Base-by-base conservation (phyloP, 2,888 invertebrate species). In the Amblyjoppa proteus region DNA sequence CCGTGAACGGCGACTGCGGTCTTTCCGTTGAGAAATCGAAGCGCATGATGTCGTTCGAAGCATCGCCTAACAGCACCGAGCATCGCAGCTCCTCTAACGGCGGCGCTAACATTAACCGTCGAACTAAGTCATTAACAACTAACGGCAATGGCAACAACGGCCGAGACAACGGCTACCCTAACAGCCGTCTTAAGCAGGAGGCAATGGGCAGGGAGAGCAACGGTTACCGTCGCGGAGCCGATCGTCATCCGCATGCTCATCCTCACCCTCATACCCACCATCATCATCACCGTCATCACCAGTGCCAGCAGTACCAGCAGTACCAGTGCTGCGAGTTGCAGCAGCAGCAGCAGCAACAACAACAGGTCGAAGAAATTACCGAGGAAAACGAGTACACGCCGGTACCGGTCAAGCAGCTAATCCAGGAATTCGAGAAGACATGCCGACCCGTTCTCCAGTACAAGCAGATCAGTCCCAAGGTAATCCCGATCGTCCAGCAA, bases 381-480 rank as follows among this genome's bases (percentile, higher is more conserved):
- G 92, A 90, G 6, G 91, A 91, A 25, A 91, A 75, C 74, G 93
- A 93, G 7, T 93, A 94, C 77, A 94, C 94, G 0, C 94, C 94
- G 49, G 91, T 94, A 4, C 94, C 94, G 9, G 94, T 95, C 2
- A 94, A 94, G 83, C 94, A 94, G 70, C 91, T 96, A 49, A 96
- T 96, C 71, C 94, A 95, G 85, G 95, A 95, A 88, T 96, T 96
- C 88, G 96, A 96, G 89, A 95, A 96, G 89, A 95, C 95, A n/a
- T 94, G 95, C n/a, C 93, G 95, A 91, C 95, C 96, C 0, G 91
- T 94, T 5, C 93, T 96, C 91, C 95, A 95, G 80, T 95, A 95
- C 88, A 95, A 95, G 88, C 95, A 95, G 87, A 94, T 95, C 64
- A 92, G 94, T 76, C 91, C 92, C 0, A 93, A 90, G 84, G 84